These are phyloP conservation scores for Aurelia sp. DNA, from an alignment of 30 jellyfish, hydroid and myxozoan genomes.

Conservation along the genomic window DNA sequence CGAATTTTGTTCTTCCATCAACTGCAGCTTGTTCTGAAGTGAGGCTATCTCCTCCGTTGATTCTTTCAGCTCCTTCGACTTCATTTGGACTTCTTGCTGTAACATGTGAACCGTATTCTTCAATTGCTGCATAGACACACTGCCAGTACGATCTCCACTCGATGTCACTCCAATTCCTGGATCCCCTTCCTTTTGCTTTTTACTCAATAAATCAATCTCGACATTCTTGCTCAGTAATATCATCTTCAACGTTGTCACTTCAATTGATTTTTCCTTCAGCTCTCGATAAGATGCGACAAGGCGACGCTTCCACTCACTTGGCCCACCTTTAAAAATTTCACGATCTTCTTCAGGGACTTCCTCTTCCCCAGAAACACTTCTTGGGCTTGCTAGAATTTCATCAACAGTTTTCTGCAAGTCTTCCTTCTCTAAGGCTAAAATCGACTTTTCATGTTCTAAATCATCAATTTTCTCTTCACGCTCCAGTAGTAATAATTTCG, in stretches of 20 bases:
- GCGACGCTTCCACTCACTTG: slow-evolving; percentile 69
- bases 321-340: slow-evolving; percentile 51
- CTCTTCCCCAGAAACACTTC: slow-evolving; percentile 42
- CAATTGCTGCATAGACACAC: not conserved
- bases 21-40: slow-evolving; percentile 21
- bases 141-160: not conserved
- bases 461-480: slow-evolving; percentile 49
- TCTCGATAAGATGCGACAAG: slow-evolving; percentile 78
- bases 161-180: not conserved
- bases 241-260: slow-evolving; percentile 76
- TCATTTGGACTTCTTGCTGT: slow-evolving; percentile 27
- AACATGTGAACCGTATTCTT: slow-evolving; percentile 25
- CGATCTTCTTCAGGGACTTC: slow-evolving; percentile 31
- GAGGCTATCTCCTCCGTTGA: slow-evolving; percentile 34
- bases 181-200: slow-evolving; percentile 29
- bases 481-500: slow-evolving; percentile 6
- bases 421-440: slow-evolving; percentile 19
- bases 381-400: slow-evolving; percentile 50
- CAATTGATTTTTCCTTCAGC: slow-evolving; percentile 79
- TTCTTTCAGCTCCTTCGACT: slow-evolving; percentile 28
- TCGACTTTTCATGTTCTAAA: slow-evolving; percentile 16
- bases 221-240: slow-evolving; percentile 58
- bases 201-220: slow-evolving; percentile 64
- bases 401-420: slow-evolving; percentile 49
- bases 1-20: slow-evolving; percentile 3